Evolutionary conservation across 2,113 vertebrate genomes (phyloP), one percentile per base, ranked within the genome.

Genomic region (Polypterus senegalus): DNA sequence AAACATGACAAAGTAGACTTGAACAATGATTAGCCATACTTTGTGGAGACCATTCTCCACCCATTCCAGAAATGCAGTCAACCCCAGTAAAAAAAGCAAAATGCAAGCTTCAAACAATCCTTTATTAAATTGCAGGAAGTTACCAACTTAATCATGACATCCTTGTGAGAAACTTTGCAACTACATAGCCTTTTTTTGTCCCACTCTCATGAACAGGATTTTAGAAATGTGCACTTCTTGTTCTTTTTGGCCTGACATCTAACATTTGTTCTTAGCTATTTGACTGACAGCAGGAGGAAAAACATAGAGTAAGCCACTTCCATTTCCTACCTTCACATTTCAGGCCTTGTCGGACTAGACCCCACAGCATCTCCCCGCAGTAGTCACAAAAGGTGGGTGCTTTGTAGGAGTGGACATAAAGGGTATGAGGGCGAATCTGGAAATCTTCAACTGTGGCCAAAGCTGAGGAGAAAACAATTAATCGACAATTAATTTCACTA

Each of bases 311-410:
- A 27, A 27, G 27, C 27, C 27, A 27, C 27, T 27, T 27, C 27
- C 27, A 27, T 27, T 48, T 49, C 84, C 73, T 76, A 97, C 96
- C 96, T 93, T 98, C 95, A 79, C 96, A 99, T 87, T 99, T 99
- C 68, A 99, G 88, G 56, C 96, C 95, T 73, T 99, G 96, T 57
- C 96, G 91, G 72, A 99, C 94, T 61, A 98, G 88, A 72, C 95
- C 96, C 93, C 95, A 98, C 53, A 99, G 90, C 96, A 99, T 99
- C 80, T 99, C 96, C 67, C 95, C 96, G 7, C 96, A 99, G 84
- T 99, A 97, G 83, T 99, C 96, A 70, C 96, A 99, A 80, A 99
- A 99, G 65, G 96, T 94, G 71, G 96, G 96, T 64, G 96, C 92
- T 76, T 99, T 99, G 81, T 99, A 99, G 70, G 96, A 98, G 83